These are phyloP conservation scores for Ammospiza maritima DNA, from an alignment of 2,797 vertebrate species.

Conservation along the genomic window DNA sequence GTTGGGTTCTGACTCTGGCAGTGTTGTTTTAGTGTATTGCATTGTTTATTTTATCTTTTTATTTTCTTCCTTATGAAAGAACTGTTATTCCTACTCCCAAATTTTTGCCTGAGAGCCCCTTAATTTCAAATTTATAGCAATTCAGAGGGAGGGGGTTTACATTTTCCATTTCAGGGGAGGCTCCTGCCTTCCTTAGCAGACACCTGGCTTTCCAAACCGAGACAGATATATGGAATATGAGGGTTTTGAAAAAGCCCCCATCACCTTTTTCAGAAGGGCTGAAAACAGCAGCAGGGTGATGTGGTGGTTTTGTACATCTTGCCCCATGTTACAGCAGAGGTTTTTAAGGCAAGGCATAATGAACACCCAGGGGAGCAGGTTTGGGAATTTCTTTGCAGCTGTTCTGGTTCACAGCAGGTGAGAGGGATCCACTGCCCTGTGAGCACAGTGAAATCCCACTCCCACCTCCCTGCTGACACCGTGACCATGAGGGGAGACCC, in stretches of 20 bases:
- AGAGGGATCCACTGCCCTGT: not conserved
- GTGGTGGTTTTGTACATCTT: rapidly evolving
- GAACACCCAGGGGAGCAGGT: not conserved
- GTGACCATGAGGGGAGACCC: rapidly evolving
- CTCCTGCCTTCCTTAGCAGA: no score
- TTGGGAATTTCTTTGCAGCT: not conserved
- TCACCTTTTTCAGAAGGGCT: not conserved
- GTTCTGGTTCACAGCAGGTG: rapidly evolving
- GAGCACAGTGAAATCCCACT: not conserved
- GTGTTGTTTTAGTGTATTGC: no score
- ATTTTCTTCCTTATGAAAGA: no score
- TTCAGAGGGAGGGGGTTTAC: no score
- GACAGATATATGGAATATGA: not conserved
- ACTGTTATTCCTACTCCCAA: no score
- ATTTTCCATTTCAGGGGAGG: no score
- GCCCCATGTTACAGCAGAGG: rapidly evolving
- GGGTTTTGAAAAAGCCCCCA: rapidly evolving
- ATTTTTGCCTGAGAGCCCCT: no score
- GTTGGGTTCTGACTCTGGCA: no score
- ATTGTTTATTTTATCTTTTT: no score
- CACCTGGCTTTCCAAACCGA: no score
- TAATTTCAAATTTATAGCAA: no score
- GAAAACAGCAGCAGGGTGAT: rapidly evolving
- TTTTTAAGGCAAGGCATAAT: not conserved
- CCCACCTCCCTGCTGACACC: rapidly evolving